A percentile compares a stretch with the other conserved stretches of the same genome.
Conservation (phyloP, 2,888 invertebrate genomes). For the Phoenoteleia sp. region DNA sequence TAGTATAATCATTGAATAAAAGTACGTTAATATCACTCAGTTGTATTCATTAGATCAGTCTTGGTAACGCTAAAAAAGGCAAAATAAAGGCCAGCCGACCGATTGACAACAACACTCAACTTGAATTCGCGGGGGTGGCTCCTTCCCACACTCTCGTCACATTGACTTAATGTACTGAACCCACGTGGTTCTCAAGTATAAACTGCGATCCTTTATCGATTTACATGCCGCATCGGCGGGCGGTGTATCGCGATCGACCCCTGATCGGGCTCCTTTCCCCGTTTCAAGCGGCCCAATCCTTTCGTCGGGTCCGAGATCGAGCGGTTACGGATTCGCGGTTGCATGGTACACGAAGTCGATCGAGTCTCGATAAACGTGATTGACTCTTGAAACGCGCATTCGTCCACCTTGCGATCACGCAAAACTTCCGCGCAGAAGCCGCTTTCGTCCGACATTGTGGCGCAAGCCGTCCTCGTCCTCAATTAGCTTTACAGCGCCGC, state of each 20-base stretch:
- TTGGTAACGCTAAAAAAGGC: no score
- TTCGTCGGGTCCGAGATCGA: no score
- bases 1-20: no score
- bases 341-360: conserved; percentile 65
- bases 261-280: conserved; percentile 39
- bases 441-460: conserved; percentile 32
- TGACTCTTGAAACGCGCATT: conserved; percentile 81
- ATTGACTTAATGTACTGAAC: conserved; percentile 21
- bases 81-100: no score
- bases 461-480: conserved; percentile 77
- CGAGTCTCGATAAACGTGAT: conserved; percentile 80
- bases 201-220: conserved; percentile 57
- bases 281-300: conserved; percentile 26
- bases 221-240: conserved; percentile 41
- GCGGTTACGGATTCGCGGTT: no score
- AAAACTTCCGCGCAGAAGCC: conserved; percentile 47
- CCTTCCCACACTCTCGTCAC: no score
- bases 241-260: conserved; percentile 61
- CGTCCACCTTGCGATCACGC: conserved; percentile 69
- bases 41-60: no score
- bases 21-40: no score
- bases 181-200: conserved; percentile 72
- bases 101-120: no score
- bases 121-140: no score
- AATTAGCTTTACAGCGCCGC: conserved; percentile 82